Conservation (phyloP, 2,888 invertebrate species). For the Globia sparganii region DNA sequence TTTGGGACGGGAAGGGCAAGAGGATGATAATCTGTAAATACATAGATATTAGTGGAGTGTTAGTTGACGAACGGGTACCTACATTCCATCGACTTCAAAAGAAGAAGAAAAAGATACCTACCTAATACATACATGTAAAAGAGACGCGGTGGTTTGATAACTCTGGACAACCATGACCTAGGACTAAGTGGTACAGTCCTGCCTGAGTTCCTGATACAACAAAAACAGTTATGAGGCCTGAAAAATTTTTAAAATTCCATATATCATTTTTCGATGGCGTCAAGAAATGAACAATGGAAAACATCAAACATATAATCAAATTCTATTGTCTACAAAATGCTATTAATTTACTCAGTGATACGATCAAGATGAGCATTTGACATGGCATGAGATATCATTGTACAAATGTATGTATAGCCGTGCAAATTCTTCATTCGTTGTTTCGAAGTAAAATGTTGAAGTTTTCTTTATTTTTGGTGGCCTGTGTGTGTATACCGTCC, state of each 20-base stretch:
- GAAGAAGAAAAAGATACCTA: background rate
- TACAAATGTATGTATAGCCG: conserved; percentile 35
- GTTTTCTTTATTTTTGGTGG: background rate
- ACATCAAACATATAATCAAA: conserved; percentile 15
- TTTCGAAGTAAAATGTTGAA: conserved; percentile 29
- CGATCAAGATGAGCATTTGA: conserved; percentile 25
- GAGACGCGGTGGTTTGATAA: background rate
- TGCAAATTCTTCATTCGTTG: background rate
- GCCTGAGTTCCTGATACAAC: background rate
- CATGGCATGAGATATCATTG: conserved; percentile 24
- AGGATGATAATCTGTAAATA: background rate
- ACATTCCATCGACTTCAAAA: background rate
- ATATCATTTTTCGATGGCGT: conserved; percentile 2
- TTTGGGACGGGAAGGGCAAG: background rate
- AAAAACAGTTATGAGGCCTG: background rate
- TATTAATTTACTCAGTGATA: conserved; percentile 35
- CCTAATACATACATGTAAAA: background rate
- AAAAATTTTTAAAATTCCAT: background rate
- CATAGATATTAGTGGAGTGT: background rate
- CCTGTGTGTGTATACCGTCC: conserved; percentile 2
- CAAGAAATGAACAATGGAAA: conserved; percentile 2
- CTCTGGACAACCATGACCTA: background rate
- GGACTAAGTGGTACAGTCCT: background rate
- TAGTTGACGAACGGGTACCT: background rate
- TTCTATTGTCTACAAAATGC: conserved; percentile 14